Evolutionary conservation across 2,797 vertebrate genomes (phyloP), one percentile per base, ranked within the genome.

Genomic region (Notoglanidium macrostoma): DNA sequence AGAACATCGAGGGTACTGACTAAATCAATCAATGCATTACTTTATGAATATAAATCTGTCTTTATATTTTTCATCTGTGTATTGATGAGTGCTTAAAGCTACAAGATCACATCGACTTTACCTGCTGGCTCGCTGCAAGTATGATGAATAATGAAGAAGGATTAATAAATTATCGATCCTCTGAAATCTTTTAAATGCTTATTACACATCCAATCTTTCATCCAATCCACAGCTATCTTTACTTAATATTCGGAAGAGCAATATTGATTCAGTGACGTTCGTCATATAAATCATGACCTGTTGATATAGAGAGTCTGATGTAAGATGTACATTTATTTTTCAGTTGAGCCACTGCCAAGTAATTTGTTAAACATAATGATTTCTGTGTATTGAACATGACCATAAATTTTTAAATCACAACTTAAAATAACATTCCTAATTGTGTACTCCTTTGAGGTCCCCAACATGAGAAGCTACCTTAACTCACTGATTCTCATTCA

Each of bases 251-350:
- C 3, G 0, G 23, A 46, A 81, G 23, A 59, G 29, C 14, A 9
- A 0, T 29, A 65, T 65, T 8, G 57, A 63, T 87, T 84, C 61
- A 84, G 59, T 76, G 74, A 85, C 46, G 46, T 80, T 51, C 26
- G 35, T 57, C 82, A 35, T 85, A 29, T 83, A 90, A 87, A 83
- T 51, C 15, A 23, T 70, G 82, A 79, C 54, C 2, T 65, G 78
- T 74, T 68, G 79, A 87, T 87, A 7, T 73, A 59, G 63, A 84
- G 49, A 68, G 61, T 83, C 55, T 57, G 19, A 32, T 46, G 15
- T 73, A 21, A 55, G 21, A 57, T 44, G 7, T 59, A 46, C 73
- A 57, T 61, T 3, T 2, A 57, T 46, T 84, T 17, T 59, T 44
- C 57, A 80, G 57, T 44, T 46, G 35, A 61, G 35, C n/a, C 55